Conservation (phyloP, 2,888 invertebrate genomes). For the Platynereis dumerilii region DNA sequence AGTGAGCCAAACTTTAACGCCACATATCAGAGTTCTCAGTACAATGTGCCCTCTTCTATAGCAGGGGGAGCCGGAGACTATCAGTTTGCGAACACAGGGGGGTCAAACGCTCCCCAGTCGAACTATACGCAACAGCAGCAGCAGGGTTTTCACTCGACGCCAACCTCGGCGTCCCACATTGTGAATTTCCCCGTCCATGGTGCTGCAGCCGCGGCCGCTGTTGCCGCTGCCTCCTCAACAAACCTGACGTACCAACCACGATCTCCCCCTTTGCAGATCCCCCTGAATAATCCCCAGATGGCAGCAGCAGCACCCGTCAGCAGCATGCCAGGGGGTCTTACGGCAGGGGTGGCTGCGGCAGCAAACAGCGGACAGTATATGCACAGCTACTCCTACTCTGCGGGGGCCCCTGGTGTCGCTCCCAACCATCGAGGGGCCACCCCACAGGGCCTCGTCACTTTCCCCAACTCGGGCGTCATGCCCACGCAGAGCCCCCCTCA, state of each 20-base stretch:
- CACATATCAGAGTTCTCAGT: no score
- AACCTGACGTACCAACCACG: slow-evolving; percentile 35
- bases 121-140: background rate
- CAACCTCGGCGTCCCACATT: background rate
- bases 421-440: slow-evolving; percentile 15
- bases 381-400: slow-evolving; percentile 11
- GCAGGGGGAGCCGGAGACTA: no score
- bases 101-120: background rate
- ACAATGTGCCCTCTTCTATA: no score
- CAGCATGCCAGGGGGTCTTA: slow-evolving; percentile 20
- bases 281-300: no score
- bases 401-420: background rate
- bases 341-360: slow-evolving; percentile 7
- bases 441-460: slow-evolving; percentile 3
- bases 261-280: slow-evolving; percentile 41
- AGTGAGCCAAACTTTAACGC: background rate
- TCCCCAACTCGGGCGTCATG: slow-evolving; percentile 20
- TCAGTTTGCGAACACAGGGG: background rate
- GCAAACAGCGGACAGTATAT: slow-evolving; percentile 5
- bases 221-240: slow-evolving; percentile 3
- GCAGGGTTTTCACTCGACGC: no score
- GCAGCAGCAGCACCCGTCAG: slow-evolving; percentile 12
- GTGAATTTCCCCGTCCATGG: background rate
- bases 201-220: slow-evolving; percentile 4
- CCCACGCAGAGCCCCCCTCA: slow-evolving; percentile 38